Base-by-base conservation (phyloP, 2,888 invertebrate species). In the Nymphalis polychloros region DNA sequence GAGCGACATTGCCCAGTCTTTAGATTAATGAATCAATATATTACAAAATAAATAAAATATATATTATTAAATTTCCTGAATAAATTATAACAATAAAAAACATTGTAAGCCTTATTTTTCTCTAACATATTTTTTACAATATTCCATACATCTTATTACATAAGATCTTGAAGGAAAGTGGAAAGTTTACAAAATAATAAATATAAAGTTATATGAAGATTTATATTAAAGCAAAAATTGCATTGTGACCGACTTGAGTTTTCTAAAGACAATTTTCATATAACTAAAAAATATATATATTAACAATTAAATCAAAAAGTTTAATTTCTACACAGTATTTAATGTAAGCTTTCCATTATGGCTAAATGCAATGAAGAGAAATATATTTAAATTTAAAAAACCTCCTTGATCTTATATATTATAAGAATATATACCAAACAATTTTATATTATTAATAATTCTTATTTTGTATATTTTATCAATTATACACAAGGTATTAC, bases 71-170 rank as follows among this genome's bases (percentile, higher is more conserved):
- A 10, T 59, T 52, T 59, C 47, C 20, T 17, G 65, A 66, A 69
- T 64, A 49, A 20, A 48, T 52, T 65, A 49, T 20, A 47, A 63
- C 35, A 23, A 80, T 83, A 82, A 83, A 79, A 82, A 79, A 81
- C 79, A 83, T 83, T 86, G 84, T 41, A 41, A 41, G 13, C 41
- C 41, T 13, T 41, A 41, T 41, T 41, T 41, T 41, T 41, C 41
- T 41, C 41, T 13, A 0, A 41, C 41, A 41, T 41, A 41, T 41
- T 13, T 41, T 13, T 41, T 41, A 10, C 13, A 41, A 41, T 13
- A 13, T 13, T 13, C 41, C 41, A 31, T 31, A 5, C 6, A 31
- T 31, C 0, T 41, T 41, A 41, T 41, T 41, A 41, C 4, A 41
- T 13, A 41, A 41, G 41, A 41, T 41, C 41, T 41, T 4, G 41